Evolutionary conservation across 2,888 invertebrate genomes (phyloP).

Genomic region (Nemoura dubitans): DNA sequence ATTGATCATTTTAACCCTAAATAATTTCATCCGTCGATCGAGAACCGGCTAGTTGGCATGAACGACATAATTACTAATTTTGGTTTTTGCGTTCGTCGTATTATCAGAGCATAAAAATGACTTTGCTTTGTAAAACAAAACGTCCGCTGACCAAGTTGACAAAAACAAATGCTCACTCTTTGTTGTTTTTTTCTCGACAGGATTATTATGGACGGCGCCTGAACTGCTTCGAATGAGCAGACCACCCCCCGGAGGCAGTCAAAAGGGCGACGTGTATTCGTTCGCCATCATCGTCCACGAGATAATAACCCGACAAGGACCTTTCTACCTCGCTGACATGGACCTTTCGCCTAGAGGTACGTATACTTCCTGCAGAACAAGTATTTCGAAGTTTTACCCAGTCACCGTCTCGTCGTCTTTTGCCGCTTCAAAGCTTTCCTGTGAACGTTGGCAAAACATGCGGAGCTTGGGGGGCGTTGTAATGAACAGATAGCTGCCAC

Average conservation of each 20-base stretch:
- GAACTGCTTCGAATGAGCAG: constrained; percentile 77
- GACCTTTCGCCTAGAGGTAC: constrained; percentile 71
- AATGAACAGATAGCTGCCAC: neutral
- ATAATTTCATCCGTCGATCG: neutral
- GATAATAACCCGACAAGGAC: constrained; percentile 87
- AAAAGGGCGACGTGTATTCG: constrained; percentile 94
- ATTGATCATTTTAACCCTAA: neutral
- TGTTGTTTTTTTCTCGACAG: constrained; percentile 62
- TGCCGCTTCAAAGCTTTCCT: neutral
- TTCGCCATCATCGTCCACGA: constrained; percentile 95
- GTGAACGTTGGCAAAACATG: neutral
- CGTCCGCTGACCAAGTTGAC: neutral
- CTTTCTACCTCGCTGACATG: constrained; percentile 79
- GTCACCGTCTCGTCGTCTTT: neutral
- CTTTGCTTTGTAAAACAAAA: neutral
- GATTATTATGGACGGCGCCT: constrained; percentile 91
- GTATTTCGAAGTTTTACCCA: neutral
- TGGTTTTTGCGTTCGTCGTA: neutral
- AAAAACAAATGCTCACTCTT: no score
- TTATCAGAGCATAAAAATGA: neutral
- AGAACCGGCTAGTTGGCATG: no score
- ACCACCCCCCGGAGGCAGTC: constrained; percentile 77
- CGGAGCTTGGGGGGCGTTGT: neutral
- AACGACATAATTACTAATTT: neutral
- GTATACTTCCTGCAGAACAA: no score